Evolutionary conservation across 1,140 invertebrate genomes (phyloP), one percentile per base, ranked within the genome.

Genomic region (Cataglyphis hispanica): DNA sequence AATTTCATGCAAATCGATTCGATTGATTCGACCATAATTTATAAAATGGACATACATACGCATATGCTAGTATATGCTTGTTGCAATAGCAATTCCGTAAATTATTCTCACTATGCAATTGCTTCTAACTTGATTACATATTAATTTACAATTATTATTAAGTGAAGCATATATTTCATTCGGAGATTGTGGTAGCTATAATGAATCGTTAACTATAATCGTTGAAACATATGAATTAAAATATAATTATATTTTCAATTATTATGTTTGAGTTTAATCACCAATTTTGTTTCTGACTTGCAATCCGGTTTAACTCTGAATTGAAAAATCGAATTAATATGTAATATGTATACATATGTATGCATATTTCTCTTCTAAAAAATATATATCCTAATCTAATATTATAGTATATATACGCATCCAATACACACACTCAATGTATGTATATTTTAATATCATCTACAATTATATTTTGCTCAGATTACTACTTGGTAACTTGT

Each of bases 61-160:
- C 34, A 69, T 69, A 46, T 61, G 37, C 22, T 43, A 43, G 25
- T 46, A 46, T 22, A 25, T 34, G n/a, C 25, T 72, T 7, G 53
- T 83, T 83, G 58, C 78, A 83, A 74, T 60, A 83, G 53, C 67
- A 83, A 83, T 74, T 83, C 50, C n/a, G 27, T 27, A 83, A 83
- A 83, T 83, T 83, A 83, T 83, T 83, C 78, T 83, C 78, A 56
- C 61, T 83, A 72, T 46, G 78, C 78, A 46, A 83, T 61, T 67
- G 53, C 53, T 61, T 83, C 78, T 74, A 83, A 83, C 67, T 74
- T 83, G 67, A 83, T 83, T 83, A 83, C 40, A 83, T 74, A 83
- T 83, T 83, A 83, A 83, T 83, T 74, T 83, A 74, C 72, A 83
- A 83, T 83, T 81, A 81, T 81, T 72, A 53, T 72, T 72, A 81